Conservation (phyloP, 2,113 vertebrate genomes). For the Mus spicilegus region DNA sequence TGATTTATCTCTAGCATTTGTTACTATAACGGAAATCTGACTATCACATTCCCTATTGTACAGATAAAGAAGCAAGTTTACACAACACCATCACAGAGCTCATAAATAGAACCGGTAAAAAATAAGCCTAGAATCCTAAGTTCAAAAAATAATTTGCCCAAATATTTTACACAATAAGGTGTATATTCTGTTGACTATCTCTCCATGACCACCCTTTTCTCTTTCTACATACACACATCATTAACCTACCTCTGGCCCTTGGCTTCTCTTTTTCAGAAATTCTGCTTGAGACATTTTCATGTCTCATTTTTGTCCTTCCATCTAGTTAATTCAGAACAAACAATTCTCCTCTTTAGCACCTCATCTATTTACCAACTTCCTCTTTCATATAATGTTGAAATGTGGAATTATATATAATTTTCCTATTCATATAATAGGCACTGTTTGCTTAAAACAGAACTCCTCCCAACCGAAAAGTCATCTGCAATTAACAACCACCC, state of each 20-base stretch:
- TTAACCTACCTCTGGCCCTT: slow-evolving; percentile 15
- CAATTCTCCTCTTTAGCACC: not conserved
- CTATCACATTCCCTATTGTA: not conserved
- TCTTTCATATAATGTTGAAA: slow-evolving; percentile 16
- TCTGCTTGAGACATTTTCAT: not conserved
- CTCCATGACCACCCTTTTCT: not conserved
- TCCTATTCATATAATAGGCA: not conserved
- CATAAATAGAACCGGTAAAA: slow-evolving; percentile 32
- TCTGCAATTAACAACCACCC: not conserved
- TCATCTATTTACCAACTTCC: not conserved
- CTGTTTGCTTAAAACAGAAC: not conserved
- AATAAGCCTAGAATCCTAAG: not conserved
- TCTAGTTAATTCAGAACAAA: not conserved
- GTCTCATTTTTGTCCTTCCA: not conserved
- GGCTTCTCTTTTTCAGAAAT: not conserved
- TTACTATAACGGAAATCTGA: not conserved
- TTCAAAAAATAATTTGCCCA: not conserved
- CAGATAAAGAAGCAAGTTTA: slow-evolving; percentile 42
- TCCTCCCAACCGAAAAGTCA: not conserved
- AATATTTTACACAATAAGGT: slow-evolving; percentile 20
- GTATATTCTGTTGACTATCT: not conserved
- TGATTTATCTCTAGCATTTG: not conserved
- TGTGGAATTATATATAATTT: not conserved
- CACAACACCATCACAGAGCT: slow-evolving; percentile 6
- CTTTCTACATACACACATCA: not conserved